phyloP scores from a whole-genome alignment of 2,113 vertebrate genomes.

The Myxocyprinus asiaticus region DNA sequence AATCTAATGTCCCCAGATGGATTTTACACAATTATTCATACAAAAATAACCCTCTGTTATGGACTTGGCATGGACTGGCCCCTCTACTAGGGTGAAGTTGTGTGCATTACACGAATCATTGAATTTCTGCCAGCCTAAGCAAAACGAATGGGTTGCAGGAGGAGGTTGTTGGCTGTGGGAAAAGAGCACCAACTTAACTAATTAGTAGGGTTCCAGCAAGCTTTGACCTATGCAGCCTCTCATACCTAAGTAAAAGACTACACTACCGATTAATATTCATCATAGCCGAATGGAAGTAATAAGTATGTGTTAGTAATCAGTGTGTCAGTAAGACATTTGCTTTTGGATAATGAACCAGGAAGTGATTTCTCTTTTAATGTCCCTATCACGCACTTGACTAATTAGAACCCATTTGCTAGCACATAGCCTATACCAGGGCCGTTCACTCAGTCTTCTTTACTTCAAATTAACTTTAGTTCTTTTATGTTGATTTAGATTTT shows the following conservation, averaged over 20 bases:
- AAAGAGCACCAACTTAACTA: slow-evolving; percentile 11
- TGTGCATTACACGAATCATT: slow-evolving; percentile 57
- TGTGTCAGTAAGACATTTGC: slow-evolving; percentile 11
- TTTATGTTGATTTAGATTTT: no score
- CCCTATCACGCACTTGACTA: neutral
- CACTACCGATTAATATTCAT: neutral
- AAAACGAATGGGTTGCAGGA: slow-evolving; percentile 46
- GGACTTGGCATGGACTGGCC: neutral
- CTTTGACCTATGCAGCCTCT: neutral
- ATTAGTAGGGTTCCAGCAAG: slow-evolving; percentile 4
- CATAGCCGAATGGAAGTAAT: neutral
- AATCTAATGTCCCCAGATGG: no score
- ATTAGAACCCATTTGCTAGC: slow-evolving; percentile 34
- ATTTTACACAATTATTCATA: no score
- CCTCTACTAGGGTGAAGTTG: slow-evolving; percentile 37
- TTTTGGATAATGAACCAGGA: slow-evolving; percentile 16
- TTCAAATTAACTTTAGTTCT: no score
- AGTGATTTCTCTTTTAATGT: slow-evolving; percentile 1
- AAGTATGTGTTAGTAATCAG: neutral
- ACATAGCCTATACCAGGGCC: neutral
- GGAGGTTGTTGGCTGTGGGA: slow-evolving; percentile 26
- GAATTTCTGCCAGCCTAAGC: slow-evolving; percentile 60
- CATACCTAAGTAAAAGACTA: neutral
- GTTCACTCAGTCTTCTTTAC: no score
- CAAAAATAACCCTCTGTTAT: neutral